A percentile compares a stretch with the other conserved stretches of the same genome.
phyloP scores from a whole-genome alignment of 2,888 invertebrate species.

The Craniophora ligustri region DNA sequence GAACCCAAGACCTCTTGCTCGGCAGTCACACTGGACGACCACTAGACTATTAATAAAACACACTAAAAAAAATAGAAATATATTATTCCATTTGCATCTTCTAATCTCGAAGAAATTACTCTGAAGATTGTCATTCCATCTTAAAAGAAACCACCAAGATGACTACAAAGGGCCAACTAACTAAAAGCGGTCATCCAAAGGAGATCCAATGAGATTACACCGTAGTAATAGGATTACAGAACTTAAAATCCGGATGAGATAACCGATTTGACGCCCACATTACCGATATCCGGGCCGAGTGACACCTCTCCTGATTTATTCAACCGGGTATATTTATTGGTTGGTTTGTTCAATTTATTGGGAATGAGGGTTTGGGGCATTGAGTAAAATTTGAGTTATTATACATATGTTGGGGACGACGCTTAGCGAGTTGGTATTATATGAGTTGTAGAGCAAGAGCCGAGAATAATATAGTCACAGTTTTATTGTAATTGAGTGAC shows the following conservation, averaged over 20 bases:
- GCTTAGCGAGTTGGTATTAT: neutral
- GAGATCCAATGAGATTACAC: constrained; percentile 39
- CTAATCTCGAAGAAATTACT: no score
- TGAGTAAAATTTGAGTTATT: no score
- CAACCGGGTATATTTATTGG: constrained; percentile 16
- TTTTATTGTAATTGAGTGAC: no score
- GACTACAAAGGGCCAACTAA: neutral
- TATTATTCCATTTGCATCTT: no score
- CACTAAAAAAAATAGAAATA: no score
- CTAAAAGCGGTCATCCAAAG: constrained; percentile 9
- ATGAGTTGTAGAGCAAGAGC: neutral
- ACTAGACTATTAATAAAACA: no score
- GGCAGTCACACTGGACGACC: no score
- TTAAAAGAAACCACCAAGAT: no score
- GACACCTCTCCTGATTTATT: constrained; percentile 37
- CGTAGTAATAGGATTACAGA: constrained; percentile 44
- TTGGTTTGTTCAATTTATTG: constrained; percentile 1
- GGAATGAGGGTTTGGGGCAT: neutral
- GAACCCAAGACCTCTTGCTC: no score
- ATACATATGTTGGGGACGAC: no score
- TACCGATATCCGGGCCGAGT: constrained; percentile 25
- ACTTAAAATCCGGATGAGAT: constrained; percentile 35
- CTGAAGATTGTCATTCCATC: no score
- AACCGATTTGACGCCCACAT: constrained; percentile 30
- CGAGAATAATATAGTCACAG: neutral